These are phyloP conservation scores for Subanguina moxae DNA, from an alignment of 1,140 invertebrate genomes.

Conservation along the genomic window DNA sequence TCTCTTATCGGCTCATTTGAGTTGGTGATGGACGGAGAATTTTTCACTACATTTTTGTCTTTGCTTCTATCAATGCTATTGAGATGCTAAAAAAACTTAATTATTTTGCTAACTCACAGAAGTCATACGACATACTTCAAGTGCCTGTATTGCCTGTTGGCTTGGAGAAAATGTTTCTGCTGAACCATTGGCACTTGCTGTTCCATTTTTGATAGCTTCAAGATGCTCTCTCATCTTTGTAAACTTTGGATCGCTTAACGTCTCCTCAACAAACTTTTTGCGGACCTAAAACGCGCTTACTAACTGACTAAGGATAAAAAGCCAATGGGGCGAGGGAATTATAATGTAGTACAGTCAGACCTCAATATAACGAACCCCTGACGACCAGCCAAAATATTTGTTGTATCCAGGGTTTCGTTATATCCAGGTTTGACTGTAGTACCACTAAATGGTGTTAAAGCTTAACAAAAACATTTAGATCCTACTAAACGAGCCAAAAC, in stretches of 20 bases:
- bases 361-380: no score
- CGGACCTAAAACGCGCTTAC: background rate
- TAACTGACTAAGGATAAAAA: no score
- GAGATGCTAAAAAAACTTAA: background rate
- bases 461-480: no score
- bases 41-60: constrained; percentile 10
- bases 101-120: background rate
- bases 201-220: background rate
- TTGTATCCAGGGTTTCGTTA: no score
- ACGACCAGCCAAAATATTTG: no score
- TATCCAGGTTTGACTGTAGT: no score
- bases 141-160: background rate
- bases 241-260: background rate
- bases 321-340: no score
- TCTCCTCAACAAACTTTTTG: background rate
- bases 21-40: background rate
- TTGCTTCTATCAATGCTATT: constrained; percentile 3
- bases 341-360: no score
- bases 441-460: no score
- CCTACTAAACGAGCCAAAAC: no score
- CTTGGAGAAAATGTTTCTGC: background rate
- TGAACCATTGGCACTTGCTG: background rate
- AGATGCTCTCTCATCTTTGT: background rate
- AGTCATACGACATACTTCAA: background rate
- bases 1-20: constrained; percentile 3